Evolutionary conservation across 2,888 invertebrate genomes (phyloP).

Genomic region (Amphipyra berbera): DNA sequence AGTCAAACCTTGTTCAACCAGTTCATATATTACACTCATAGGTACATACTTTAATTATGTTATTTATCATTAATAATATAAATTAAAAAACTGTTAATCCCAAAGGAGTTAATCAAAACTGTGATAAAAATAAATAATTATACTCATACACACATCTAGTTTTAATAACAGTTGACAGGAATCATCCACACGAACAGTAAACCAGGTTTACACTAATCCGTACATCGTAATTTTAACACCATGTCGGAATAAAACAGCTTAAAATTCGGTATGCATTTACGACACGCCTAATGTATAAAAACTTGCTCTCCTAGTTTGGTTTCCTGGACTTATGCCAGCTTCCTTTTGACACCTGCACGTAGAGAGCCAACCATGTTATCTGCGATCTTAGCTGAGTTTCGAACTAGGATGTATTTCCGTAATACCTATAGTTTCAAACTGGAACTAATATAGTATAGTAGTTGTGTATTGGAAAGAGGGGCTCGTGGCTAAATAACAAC

Average conservation of each 20-base stretch:
- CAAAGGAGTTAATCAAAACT: too few species aligned
- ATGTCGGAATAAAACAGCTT: slow-evolving; percentile 7
- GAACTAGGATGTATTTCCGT: neutral
- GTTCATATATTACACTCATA: too few species aligned
- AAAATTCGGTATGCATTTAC: slow-evolving; percentile 17
- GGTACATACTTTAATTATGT: too few species aligned
- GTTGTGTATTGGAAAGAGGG: too few species aligned
- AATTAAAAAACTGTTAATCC: too few species aligned
- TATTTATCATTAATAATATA: too few species aligned
- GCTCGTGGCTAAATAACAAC: too few species aligned
- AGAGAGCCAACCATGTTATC: slow-evolving; percentile 40
- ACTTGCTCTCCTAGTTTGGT: slow-evolving; percentile 18
- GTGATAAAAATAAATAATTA: too few species aligned
- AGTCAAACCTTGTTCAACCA: too few species aligned
- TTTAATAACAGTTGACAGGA: too few species aligned
- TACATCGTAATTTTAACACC: neutral
- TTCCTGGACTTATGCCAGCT: slow-evolving; percentile 47
- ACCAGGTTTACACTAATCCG: neutral
- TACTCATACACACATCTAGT: too few species aligned
- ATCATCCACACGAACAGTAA: too few species aligned
- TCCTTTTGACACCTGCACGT: slow-evolving; percentile 50
- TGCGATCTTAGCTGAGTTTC: slow-evolving; percentile 23
- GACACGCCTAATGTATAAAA: slow-evolving; percentile 21
- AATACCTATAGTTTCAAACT: neutral
- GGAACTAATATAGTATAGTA: neutral